Evolutionary conservation across 2,797 vertebrate species (phyloP), one percentile per base, ranked within the genome.

Genomic region (Onychomys arenicola): DNA sequence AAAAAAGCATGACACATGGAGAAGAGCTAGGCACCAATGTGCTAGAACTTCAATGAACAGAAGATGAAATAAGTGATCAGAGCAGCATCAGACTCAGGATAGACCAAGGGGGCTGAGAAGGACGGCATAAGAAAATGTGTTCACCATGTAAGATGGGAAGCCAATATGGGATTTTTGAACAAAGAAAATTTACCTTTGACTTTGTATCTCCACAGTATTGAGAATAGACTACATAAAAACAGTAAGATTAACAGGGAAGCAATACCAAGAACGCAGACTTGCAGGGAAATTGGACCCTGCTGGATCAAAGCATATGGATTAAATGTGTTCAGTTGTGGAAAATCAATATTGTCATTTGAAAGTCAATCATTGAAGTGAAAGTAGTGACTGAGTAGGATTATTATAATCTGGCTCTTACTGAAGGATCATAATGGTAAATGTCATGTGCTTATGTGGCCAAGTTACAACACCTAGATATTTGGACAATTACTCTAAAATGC

Each of bases 71-170:
- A 16, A 13, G 5, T 9, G 9, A 43, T 3, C 1, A 71, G 34
- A 61, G 32, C 2, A n/a, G 32, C 0, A 3, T 0, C 1, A 7
- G 73, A 9, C 1, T 16, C 25, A 0, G 23, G 1, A 85, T 13
- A 34, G 59, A 46, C 7, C 37, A 21, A 63, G 37, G 40, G 3
- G 10, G 2, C 40, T 65, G 29, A 43, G 27, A 34, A 67, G 29
- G 11, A 11, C 2, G 0, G 1, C 10, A 1, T 5, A 19, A 67
- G 9, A 17, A 85, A 12, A 49, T 6, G 19, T 67, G 29, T 23
- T 46, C 6, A 7, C 32, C 29, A 23, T 34, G 10, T 73, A n/a
- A 59, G 37, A 14, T 6, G 57, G 57, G n/a, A 89, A n/a, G 0
- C 27, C 16, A 67, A 16, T 4, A 13, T 21, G 5, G 34, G 49